Base-by-base conservation (phyloP, 1,140 invertebrate species). In the Neomicropteryx cornuta region DNA sequence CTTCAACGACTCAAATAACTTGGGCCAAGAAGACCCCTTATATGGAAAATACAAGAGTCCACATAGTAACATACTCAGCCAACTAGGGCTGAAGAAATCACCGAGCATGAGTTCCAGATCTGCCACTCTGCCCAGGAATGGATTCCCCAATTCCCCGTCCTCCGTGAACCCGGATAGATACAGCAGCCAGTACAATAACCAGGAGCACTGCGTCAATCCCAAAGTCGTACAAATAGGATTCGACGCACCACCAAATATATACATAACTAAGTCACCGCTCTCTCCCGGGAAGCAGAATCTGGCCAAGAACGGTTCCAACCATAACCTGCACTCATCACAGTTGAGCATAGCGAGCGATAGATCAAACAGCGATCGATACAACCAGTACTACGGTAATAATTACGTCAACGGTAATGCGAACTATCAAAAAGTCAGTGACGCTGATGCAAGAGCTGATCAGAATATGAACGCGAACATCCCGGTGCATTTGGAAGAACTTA, bases 101-200 rank as follows among this genome's bases (percentile, higher is more conserved):
- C 70, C 71, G 0, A 65, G 60, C 41, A 64, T 66, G 38, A 74
- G 76, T n/a, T 51, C 73, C 5, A 54, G 77, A 20, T 79, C 81
- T 2, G 73, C 79, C 2, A 84, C 81, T 5, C 50, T 83, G 19
- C 81, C 81, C 0, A 68, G 81, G 29, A 83, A 82, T 46, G 75
- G 78, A 28, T 81, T 78, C 45, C 46, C 62, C 43, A 50, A 72
- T 47, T 53, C 66, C 52, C 38, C 44, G 55, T 44, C 50, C 16
- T 66, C 64, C 53, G 59, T 63, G 4, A 64, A 65, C 33, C 60
- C 64, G 5, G 66, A 67, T 27, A 54, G 66, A 44, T 69, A 68
- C 39, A 66, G 62, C 41, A 67, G 62, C 1, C 66, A 67, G 39
- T 66, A 63, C 44, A 69, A 67, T 44, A 69, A 65, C 35, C 58